Percentiles rank a stretch among this genome's conserved stretches.
Evolutionary conservation across 2,113 vertebrate genomes (phyloP).

Genomic region (Nyctibius bracteatus): DNA sequence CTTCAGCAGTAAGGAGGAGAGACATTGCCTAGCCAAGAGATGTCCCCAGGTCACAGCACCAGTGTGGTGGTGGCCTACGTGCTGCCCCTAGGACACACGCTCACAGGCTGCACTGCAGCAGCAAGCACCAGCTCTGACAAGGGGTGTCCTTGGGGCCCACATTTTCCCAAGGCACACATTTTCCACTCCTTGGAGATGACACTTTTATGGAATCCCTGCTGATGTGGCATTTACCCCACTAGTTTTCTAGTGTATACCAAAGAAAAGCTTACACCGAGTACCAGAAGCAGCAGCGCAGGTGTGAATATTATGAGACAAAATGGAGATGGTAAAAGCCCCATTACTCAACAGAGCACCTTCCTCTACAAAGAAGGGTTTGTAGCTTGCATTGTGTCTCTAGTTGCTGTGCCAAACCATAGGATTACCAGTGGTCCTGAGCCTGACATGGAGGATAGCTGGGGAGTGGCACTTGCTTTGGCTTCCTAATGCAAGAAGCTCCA

Average conservation of each 20-base stretch:
- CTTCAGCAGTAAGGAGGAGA: not conserved
- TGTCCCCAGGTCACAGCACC: not conserved
- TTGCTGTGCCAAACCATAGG: not conserved
- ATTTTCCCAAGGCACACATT: too few relatives aligned
- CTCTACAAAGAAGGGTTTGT: not conserved
- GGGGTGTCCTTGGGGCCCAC: not conserved
- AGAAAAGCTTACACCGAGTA: not conserved
- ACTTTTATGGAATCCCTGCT: not conserved
- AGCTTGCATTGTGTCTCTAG: not conserved
- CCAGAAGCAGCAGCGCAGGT: not conserved
- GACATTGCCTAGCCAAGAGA: not conserved
- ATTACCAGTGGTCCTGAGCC: not conserved
- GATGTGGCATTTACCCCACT: not conserved
- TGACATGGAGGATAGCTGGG: not conserved
- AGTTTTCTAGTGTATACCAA: too few relatives aligned
- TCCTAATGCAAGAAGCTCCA: not conserved
- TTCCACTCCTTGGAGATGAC: not conserved
- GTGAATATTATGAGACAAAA: not conserved
- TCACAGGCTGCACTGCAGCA: not conserved
- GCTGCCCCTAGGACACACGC: rapidly evolving
- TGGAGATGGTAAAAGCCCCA: not conserved
- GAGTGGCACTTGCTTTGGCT: not conserved
- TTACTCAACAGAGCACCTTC: not conserved
- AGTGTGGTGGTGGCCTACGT: rapidly evolving
- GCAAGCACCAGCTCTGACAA: not conserved